phyloP scores from a whole-genome alignment of 2,113 vertebrate species.

The Leptobrachium ailaonicum region DNA sequence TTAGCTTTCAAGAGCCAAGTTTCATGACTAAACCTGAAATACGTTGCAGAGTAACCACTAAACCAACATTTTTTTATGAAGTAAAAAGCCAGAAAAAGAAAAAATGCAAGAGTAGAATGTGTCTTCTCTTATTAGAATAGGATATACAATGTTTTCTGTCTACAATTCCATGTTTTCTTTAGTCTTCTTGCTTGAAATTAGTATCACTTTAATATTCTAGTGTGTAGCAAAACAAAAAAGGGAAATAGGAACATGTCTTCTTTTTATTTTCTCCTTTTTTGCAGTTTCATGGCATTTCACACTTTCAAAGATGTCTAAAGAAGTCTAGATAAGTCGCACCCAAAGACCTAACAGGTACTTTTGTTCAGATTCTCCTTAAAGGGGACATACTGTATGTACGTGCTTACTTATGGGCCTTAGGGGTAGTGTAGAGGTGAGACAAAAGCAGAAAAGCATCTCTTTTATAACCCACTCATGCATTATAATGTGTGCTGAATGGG shows the following conservation, averaged over 20 bases:
- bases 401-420: slow-evolving; percentile 5
- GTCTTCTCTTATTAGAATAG: slow-evolving; percentile 5
- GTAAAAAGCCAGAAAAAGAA: not conserved
- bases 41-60: slow-evolving; percentile 19
- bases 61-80: slow-evolving; percentile 12
- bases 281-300: not conserved
- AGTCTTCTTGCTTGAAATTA: too few species aligned
- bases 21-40: slow-evolving; percentile 34
- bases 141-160: not conserved
- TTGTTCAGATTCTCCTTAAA: slow-evolving; percentile 21
- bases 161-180: too few species aligned
- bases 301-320: slow-evolving; percentile 4
- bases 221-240: not conserved
- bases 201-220: too few species aligned
- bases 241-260: not conserved
- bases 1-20: slow-evolving; percentile 11
- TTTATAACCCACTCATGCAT: slow-evolving; percentile 34
- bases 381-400: slow-evolving; percentile 6
- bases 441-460: slow-evolving; percentile 14
- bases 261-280: not conserved
- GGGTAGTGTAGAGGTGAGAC: slow-evolving; percentile 23
- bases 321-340: not conserved
- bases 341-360: slow-evolving; percentile 11
- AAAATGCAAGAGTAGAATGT: not conserved
- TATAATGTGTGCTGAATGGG: slow-evolving; percentile 32